Evolutionary conservation across 2,113 vertebrate species (phyloP), one percentile per base, ranked within the genome.

Genomic region (Ariopsis seemanni): DNA sequence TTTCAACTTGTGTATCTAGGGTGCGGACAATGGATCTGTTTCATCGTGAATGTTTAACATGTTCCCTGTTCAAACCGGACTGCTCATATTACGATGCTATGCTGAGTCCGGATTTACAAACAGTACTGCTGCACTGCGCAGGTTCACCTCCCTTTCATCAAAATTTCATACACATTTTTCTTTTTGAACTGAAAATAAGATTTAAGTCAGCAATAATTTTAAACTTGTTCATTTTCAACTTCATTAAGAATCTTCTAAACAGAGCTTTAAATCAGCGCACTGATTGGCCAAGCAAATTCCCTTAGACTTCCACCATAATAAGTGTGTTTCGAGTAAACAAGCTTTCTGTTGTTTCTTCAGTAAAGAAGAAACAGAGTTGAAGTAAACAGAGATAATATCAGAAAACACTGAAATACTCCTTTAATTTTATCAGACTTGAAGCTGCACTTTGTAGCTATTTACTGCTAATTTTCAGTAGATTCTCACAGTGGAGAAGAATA

Each of bases 71-170:
- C 90, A 91, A 80, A 80, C 85, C 88, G 10, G 87, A 85, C 20
- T 95, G 94, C 84, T 89, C 90, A 25, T 95, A 85, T 90, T 95
- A 92, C 5, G 90, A 93, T 1, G 85, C 92, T 0, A 14, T 67
- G 22, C 30, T 95, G 87, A 93, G 93, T 84, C 88, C 93, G 0
- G 65, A 85, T 87, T 71, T 75, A 25, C 92, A 91, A 10, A 86
- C 94, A 1, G 92, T 94, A 14, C 89, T 95, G 11, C 93, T 95
- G 85, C 90, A 82, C 90, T 95, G 94, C 83, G 92, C 89, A 94
- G 95, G 95, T 95, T 18, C 78, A 27, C 53, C 7, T 15, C 34
- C 48, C 60, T 18, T 20, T 6, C 27, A 50, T 15, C 10, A 82
- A 50, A n/a, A 4, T 25, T 55, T 1, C 11, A 62, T 30, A 60